These are phyloP conservation scores for Engystomops pustulosus DNA, from an alignment of 2,113 vertebrate genomes.

Conservation along the genomic window DNA sequence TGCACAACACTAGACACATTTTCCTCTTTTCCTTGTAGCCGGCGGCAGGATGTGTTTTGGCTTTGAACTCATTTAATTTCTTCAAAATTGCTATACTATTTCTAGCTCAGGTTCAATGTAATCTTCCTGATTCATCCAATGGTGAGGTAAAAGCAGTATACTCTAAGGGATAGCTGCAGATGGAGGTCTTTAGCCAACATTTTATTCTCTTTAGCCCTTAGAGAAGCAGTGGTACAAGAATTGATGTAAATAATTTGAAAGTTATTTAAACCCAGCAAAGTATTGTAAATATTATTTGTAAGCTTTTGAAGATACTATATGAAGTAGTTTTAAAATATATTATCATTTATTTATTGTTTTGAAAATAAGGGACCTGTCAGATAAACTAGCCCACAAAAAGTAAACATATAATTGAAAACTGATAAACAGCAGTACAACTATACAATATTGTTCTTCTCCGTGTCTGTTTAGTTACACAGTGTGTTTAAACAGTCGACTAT, in stretches of 20 bases:
- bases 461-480: too few relatives aligned
- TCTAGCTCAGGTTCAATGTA: slow-evolving; percentile 56
- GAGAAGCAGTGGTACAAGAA: slow-evolving; percentile 32
- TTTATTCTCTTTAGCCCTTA: slow-evolving; percentile 32
- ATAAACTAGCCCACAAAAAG: too few relatives aligned
- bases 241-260: slow-evolving; percentile 46
- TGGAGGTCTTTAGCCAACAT: slow-evolving; percentile 56
- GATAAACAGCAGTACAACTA: too few relatives aligned
- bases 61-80: slow-evolving; percentile 60
- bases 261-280: slow-evolving; percentile 11
- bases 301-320: background rate
- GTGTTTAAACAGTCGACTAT: too few relatives aligned
- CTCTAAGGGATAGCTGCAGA: slow-evolving; percentile 51
- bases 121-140: slow-evolving; percentile 52
- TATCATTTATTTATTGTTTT: too few relatives aligned
- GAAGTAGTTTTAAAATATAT: too few relatives aligned
- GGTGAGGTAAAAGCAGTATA: slow-evolving; percentile 52
- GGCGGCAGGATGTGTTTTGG: slow-evolving; percentile 55
- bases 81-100: slow-evolving; percentile 57
- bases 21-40: slow-evolving; percentile 44
- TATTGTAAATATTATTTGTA: slow-evolving; percentile 8
- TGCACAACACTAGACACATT: slow-evolving; percentile 49
- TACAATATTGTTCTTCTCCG: too few relatives aligned
- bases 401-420: too few relatives aligned
- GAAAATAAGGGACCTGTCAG: too few relatives aligned